phyloP scores from a whole-genome alignment of 2,113 vertebrate genomes.

The Saguinus midas region DNA sequence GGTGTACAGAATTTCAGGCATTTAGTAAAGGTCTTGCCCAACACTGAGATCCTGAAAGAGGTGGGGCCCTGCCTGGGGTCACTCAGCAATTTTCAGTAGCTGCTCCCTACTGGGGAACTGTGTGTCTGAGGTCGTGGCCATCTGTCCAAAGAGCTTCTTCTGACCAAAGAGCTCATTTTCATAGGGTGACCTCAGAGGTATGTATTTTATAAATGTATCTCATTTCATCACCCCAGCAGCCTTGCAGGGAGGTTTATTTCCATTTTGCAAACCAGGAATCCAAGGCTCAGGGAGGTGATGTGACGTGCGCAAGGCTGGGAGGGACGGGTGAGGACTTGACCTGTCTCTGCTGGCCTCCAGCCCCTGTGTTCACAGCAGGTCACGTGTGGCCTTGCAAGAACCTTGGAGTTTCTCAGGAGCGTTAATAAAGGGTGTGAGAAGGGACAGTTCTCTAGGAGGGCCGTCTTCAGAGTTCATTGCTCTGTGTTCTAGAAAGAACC shows the following conservation, averaged over 20 bases:
- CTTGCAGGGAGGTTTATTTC: background rate
- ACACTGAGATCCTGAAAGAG: background rate
- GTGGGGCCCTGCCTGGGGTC: background rate
- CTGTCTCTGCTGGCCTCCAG: fast-evolving
- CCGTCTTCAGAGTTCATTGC: background rate
- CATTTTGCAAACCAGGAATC: background rate
- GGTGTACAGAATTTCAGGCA: background rate
- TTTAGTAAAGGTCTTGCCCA: background rate
- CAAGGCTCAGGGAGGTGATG: fast-evolving
- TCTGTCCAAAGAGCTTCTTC: background rate
- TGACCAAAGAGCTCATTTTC: background rate
- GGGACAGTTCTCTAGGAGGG: background rate
- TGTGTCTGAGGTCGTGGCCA: background rate
- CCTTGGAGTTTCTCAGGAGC: too few species aligned
- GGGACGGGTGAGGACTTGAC: too few species aligned
- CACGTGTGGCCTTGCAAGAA: fast-evolving
- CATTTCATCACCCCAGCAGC: background rate
- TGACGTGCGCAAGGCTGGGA: background rate
- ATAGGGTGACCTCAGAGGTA: background rate
- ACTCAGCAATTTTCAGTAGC: fast-evolving
- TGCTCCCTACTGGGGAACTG: background rate
- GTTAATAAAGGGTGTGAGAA: background rate
- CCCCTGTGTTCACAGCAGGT: background rate
- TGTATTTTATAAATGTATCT: background rate
- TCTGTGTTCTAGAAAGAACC: background rate